Evolutionary conservation across 2,888 invertebrate species (phyloP), one percentile per base, ranked within the genome.

Genomic region (Orchesellides sinensis): DNA sequence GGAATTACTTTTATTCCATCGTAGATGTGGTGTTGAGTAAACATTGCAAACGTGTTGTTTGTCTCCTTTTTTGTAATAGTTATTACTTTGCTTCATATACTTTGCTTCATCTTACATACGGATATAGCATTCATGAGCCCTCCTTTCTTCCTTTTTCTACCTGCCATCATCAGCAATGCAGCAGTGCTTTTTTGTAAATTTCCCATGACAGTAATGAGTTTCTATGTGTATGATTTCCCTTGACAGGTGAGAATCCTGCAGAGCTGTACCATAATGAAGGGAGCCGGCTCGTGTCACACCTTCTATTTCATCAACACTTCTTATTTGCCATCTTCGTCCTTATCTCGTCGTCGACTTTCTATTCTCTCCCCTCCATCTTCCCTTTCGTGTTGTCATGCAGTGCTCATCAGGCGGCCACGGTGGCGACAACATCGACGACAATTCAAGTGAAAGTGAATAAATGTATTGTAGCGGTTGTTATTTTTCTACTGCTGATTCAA

Each of bases 221-320:
- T 32, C 32, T 32, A n/a, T 68, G 49, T 23, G 45, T 56, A 61
- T 83, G 78, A 83, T 80, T 75, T 75, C 70, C 66, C 75, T 25
- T 83, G 77, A 68, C 90, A 92, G 92, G 92, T 90, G 92, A 92
- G 91, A 92, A 92, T 90, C 92, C 92, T 90, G 92, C 92, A 65
- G 92, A 92, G 89, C 89, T 92, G 87, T 92, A 92, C 90, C 92
- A 92, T 86, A 91, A 91, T 47, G 88, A 89, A 68, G 90, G 77
- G 59, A 77, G 29, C n/a, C 14, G 66, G 49, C 32, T 35, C 10
- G 12, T 68, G 47, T 63, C 63, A 63, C 63, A 21, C 21, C 32
- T 32, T 61, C 63, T 23, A 2, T 27, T 12, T 35, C 63, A 35
- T 63, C 63, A 63, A 35, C 63, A 35, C 19, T 32, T 32, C 35